Evolutionary conservation across 53 echinoderm and acorn worm genomes (phyloP), one percentile per base, ranked within the genome.

Genomic region (Paelopatides confundens): DNA sequence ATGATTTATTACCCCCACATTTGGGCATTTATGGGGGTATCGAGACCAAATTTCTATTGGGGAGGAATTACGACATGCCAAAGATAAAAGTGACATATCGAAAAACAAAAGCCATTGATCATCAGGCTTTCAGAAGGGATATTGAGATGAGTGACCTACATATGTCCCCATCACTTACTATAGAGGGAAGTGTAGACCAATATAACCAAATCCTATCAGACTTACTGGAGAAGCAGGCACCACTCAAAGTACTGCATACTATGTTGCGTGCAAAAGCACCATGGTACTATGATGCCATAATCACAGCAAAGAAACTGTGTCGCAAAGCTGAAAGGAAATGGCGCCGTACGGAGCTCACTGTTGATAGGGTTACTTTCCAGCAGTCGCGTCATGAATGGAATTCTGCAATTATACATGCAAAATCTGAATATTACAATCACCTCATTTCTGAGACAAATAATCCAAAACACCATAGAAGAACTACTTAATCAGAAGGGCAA

Each of bases 271-370:
- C 71, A 3, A 71, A 21, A 37, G 71, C 37, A 35, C 71, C 71
- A 33, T 71, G 71, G 71, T 71, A 71, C 35, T 71, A 35, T 18
- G 71, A 71, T 18, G 37, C 34, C 37, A 71, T 71, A 9, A 71
- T 39, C 23, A 35, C 14, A 23, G 71, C 71, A 12, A 71, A 39
- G 18, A 37, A 71, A 36, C 21, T 35, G 15, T 71, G 71, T n/a
- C 12, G 40, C 36, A 35, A 36, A 71, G 71, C 71, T 35, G 71
- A 71, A 71, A 71, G 40, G 36, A 34, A 24, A 36, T 35, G 40
- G 71, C 71, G 37, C 3, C 71, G 71, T 36, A 71, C 35, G 11
- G 35, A 71, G 71, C 71, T 38, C 15, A 0, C 17, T 37, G 71
- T 37, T 14, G 71, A 71, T 36, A 71, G 71, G 24, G 23, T 71